Evolutionary conservation across 1,140 invertebrate genomes (phyloP).

Genomic region (Plodia interpunctella): DNA sequence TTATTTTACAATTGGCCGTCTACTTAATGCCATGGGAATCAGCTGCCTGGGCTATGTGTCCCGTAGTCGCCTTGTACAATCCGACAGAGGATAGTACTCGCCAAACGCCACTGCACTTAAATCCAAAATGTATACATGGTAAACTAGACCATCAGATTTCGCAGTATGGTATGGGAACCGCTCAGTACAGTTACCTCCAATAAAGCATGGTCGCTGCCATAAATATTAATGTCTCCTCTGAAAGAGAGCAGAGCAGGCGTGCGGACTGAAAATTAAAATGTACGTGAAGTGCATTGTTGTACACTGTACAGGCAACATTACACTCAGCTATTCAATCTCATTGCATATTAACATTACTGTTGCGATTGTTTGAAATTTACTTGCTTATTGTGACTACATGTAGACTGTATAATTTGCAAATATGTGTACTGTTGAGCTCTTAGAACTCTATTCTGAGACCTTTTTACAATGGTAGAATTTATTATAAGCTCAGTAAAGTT

Average conservation of each 20-base stretch:
- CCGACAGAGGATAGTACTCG: too few species aligned
- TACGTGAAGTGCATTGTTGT: conserved; percentile 31
- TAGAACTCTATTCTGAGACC: neutral
- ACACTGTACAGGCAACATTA: neutral
- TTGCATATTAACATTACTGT: neutral
- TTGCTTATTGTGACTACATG: neutral
- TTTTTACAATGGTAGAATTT: too few species aligned
- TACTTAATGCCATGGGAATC: too few species aligned
- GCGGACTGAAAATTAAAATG: conserved; percentile 69
- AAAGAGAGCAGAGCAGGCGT: conserved; percentile 43
- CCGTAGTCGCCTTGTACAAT: too few species aligned
- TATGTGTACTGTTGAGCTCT: neutral
- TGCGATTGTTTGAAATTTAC: neutral
- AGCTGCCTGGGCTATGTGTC: too few species aligned
- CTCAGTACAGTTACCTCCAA: neutral
- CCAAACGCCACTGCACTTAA: too few species aligned
- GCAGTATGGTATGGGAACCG: conserved; percentile 1
- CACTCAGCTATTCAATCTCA: neutral
- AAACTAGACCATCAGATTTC: conserved; percentile 1
- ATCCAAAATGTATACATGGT: neutral
- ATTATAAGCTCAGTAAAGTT: too few species aligned
- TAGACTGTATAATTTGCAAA: neutral
- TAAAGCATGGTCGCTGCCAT: conserved; percentile 21
- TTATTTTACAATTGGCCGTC: too few species aligned
- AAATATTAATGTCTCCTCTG: conserved; percentile 55